Evolutionary conservation across 1,140 invertebrate genomes (phyloP), one percentile per base, ranked within the genome.

Genomic region (Sycophila sp.): DNA sequence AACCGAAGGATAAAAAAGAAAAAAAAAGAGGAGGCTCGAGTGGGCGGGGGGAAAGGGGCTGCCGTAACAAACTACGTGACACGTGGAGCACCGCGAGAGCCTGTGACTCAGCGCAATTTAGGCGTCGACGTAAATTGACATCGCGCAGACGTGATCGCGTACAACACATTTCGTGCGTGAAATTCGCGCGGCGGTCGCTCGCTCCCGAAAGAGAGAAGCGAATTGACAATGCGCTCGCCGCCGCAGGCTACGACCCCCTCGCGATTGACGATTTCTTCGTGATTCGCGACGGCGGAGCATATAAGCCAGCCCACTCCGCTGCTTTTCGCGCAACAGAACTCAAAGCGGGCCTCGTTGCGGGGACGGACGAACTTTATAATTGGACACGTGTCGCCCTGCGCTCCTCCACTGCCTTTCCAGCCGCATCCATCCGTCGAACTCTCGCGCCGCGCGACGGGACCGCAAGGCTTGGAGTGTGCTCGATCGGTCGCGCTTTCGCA

Each of bases 401-500:
- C 49, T 7, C 19, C 7, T 19, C 13, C n/a, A 11, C 60, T 38
- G 26, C 4, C 28, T 2, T 2, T 51, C 7, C 32, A 36, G 22
- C 32, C 45, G 53, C 32, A 58, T 26, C 28, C 28, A 67, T 56
- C 42, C 55, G 36, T 59, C 53, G 40, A 58, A 49, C 30, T 15
- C 38, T 53, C 49, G n/a, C n/a, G 13, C 42, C 22, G 45, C 45
- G 17, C 13, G 15, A 36, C 49, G n/a, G n/a, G 66, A 64, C 56
- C 63, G 62, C 76, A 72, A 76, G 53, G 53, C 65, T 64, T 75
- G 56, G 71, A 80, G 78, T 80, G 66, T 72, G 67, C 76, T 83
- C 78, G 80, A 83, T 82, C 78, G 75, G 72, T 69, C 79, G 77
- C 76, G 77, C 80, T 79, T 76, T 75, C 78, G 75, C 78, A 75